Percentiles rank a stretch among this genome's conserved stretches.
Conservation (phyloP, 2,888 invertebrate species). For the Yponomeuta cagnagella region DNA sequence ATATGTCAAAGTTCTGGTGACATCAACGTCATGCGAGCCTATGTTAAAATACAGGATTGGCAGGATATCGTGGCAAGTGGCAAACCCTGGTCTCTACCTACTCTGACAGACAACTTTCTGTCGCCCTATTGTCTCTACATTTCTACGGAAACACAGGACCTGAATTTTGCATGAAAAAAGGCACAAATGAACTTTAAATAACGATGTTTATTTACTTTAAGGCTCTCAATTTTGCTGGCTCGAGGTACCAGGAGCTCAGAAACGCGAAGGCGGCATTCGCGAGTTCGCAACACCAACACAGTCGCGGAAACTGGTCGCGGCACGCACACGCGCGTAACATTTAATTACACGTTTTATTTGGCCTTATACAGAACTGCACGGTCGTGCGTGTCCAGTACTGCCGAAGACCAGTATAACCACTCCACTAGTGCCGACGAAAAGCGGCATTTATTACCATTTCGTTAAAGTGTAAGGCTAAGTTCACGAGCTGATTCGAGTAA, state of each 20-base stretch:
- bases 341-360: slow-evolving; percentile 62
- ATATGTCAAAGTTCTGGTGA: no score
- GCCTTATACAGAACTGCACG: slow-evolving; percentile 62
- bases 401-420: background rate
- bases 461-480: background rate
- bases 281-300: slow-evolving; percentile 39
- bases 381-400: slow-evolving; percentile 1
- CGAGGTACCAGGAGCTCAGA: slow-evolving; percentile 57
- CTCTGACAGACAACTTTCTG: no score
- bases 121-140: no score
- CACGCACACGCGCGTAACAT: slow-evolving; percentile 53
- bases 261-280: slow-evolving; percentile 47
- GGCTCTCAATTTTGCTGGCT: background rate
- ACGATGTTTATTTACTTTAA: background rate
- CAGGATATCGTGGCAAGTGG: no score
- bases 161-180: no score
- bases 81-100: no score
- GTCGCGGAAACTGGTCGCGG: slow-evolving; percentile 57
- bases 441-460: slow-evolving; percentile 1
- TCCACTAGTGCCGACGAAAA: background rate
- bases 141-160: no score
- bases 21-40: no score
- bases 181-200: no score
- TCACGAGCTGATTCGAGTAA: slow-evolving; percentile 39
- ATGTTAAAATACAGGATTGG: no score